phyloP scores from a whole-genome alignment of 2,888 invertebrate species.

The Diarsia mendica region DNA sequence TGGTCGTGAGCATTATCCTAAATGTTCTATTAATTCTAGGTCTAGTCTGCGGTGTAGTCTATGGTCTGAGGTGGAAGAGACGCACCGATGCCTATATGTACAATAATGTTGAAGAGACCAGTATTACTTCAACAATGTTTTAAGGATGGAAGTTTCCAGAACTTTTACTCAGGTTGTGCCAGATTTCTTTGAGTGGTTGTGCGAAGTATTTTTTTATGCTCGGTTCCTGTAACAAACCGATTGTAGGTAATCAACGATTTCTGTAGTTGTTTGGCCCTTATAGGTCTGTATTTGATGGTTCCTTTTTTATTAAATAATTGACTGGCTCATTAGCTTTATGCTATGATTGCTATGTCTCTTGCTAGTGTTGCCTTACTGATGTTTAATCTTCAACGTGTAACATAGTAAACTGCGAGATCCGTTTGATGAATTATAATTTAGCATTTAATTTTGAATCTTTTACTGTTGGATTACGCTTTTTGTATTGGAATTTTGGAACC shows the following conservation, averaged over 20 bases:
- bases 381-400: neutral
- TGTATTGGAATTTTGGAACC: neutral
- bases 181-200: constrained; percentile 23
- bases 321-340: neutral
- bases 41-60: constrained; percentile 69
- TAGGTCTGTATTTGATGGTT: neutral
- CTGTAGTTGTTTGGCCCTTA: neutral
- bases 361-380: neutral
- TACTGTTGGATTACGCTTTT: neutral
- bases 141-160: constrained; percentile 21
- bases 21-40: constrained; percentile 75
- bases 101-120: constrained; percentile 73
- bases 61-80: constrained; percentile 73
- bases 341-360: neutral
- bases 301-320: neutral
- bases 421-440: neutral
- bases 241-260: neutral
- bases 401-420: no score
- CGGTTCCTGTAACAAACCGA: neutral
- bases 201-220: neutral
- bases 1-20: constrained; percentile 76
- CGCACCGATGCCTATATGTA: constrained; percentile 73
- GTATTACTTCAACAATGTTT: constrained; percentile 67
- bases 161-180: constrained; percentile 36
- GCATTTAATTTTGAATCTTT: neutral